Evolutionary conservation across 1,140 invertebrate genomes (phyloP).

Genomic region (Leptestheria dahalacensis): DNA sequence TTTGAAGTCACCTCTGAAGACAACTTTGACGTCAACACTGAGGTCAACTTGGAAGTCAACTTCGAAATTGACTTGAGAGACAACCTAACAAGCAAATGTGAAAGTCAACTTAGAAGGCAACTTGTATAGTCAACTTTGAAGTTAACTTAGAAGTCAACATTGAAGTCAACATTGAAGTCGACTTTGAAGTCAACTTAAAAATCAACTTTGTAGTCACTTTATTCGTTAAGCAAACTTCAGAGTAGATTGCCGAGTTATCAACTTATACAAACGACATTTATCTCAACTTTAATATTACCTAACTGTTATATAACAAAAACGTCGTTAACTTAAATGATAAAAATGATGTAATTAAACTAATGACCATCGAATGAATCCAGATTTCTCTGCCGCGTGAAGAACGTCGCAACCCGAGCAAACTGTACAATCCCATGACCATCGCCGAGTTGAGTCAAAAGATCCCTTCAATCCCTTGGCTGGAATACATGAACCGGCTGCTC

Average conservation of each 20-base stretch:
- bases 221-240: too few species aligned
- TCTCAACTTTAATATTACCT: conserved; percentile 2
- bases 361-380: too few species aligned
- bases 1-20: conserved; percentile 3
- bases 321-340: conserved; percentile 6
- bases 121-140: too few species aligned
- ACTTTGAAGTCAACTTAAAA: too few species aligned
- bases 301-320: neutral
- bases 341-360: too few species aligned
- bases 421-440: conserved; percentile 82
- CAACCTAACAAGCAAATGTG: neutral
- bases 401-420: conserved; percentile 69
- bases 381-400: conserved; percentile 80
- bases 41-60: neutral
- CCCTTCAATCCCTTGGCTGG: conserved; percentile 58
- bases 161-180: too few species aligned
- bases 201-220: too few species aligned
- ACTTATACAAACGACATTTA: neutral
- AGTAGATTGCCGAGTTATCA: too few species aligned
- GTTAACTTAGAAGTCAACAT: too few species aligned
- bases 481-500: conserved; percentile 64
- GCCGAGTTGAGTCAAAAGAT: conserved; percentile 53
- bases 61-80: neutral
- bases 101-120: too few species aligned
- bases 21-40: too few species aligned